phyloP scores from a whole-genome alignment of 2,888 invertebrate genomes.

The Saturnia japonica region DNA sequence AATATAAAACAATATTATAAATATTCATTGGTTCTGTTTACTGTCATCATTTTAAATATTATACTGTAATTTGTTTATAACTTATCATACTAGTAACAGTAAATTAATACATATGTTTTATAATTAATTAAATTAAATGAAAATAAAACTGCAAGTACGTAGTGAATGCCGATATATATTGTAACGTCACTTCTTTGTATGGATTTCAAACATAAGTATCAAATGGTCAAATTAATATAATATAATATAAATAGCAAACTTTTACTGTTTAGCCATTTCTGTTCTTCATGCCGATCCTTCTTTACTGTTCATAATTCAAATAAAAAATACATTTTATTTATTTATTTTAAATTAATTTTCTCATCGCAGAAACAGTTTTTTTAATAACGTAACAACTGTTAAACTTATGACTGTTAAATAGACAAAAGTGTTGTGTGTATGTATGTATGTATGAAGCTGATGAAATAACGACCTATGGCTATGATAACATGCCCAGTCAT shows the following conservation, averaged over 20 bases:
- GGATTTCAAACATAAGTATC: not conserved
- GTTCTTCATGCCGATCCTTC: not conserved
- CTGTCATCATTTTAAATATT: too few relatives aligned
- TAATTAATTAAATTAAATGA: too few relatives aligned
- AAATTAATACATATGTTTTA: too few relatives aligned
- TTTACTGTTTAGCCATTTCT: not conserved
- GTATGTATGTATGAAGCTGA: slow-evolving; percentile 44
- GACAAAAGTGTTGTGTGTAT: slow-evolving; percentile 39
- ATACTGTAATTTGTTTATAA: not conserved
- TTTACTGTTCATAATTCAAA: too few relatives aligned
- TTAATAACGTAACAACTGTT: not conserved
- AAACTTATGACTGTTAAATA: slow-evolving; percentile 19
- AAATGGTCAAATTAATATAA: not conserved
- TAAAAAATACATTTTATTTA: too few relatives aligned
- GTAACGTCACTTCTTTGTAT: not conserved
- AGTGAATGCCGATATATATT: too few relatives aligned
- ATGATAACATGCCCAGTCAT: slow-evolving; percentile 64
- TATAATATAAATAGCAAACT: not conserved
- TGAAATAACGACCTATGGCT: slow-evolving; percentile 50
- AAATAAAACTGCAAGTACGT: too few relatives aligned
- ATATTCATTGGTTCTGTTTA: not conserved
- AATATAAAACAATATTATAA: not conserved
- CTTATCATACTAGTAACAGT: not conserved
- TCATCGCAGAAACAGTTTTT: not conserved
- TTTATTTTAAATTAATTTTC: not conserved